Base-by-base conservation (phyloP, 2,888 invertebrate species). In the Ophion costatus region DNA sequence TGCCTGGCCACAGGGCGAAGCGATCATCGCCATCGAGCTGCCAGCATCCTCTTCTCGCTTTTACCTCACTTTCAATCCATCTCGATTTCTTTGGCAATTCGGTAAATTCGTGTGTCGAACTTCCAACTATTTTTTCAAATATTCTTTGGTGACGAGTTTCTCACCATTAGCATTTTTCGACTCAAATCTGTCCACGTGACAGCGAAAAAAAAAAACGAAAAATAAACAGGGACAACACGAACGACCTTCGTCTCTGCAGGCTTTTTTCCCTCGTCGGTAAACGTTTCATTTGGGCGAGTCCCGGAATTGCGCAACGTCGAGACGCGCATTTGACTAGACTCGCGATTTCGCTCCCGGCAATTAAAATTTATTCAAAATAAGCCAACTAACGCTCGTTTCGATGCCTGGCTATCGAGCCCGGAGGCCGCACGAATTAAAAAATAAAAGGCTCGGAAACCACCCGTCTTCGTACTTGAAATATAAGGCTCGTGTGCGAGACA, bases 1-100 rank as follows among this genome's bases (percentile, higher is more conserved):
- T 42, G 61, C 51, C 74, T 79, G 77, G 61, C 78, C 66, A 76
- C 71, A 59, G 78, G 76, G 82, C 75, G 63, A 85, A 61, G 63
- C 56, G 66, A 80, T 83, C 79, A 61, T 69, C 17, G 61, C 74
- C 22, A n/a, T 69, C 33, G 10, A 51, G 38, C 57, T 67, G 9
- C n/a, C 45, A 7, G 38, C 38, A 38, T 38, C 38, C 38, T 74
- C 24, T 74, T 74, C 61, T 22, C 69, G 66, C 51, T 17, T 51
- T 51, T 14, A 0, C 5, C 14, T 14, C 51, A 51, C 51, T 51
- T 51, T 51, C 17, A 17, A 17, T 51, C 17, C 51, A 10, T 17
- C 17, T 4, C 17, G 51, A 51, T 5, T 14, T 17, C 51, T 5
- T 51, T 51, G 51, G 17, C 17, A 14, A 51, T 14, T 38, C 38